Evolutionary conservation across 2,113 vertebrate species (phyloP).

Genomic region (Cinclus cinclus): DNA sequence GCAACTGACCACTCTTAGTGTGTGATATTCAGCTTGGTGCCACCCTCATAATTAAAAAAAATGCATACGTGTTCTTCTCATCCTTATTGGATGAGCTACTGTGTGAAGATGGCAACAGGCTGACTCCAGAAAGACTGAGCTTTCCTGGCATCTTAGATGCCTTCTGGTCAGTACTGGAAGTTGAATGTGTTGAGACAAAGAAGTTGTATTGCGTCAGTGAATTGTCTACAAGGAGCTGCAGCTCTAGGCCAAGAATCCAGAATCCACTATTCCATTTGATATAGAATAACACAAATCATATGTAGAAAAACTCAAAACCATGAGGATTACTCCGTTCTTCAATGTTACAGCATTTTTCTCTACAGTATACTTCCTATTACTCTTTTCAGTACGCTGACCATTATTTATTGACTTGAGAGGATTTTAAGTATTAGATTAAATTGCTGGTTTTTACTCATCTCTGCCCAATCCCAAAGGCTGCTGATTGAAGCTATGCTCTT

Average conservation of each 20-base stretch:
- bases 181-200: background rate
- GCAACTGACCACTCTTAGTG: background rate
- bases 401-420: background rate
- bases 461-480: background rate
- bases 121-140: background rate
- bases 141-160: background rate
- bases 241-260: background rate
- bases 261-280: background rate
- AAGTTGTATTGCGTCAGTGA: background rate
- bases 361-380: background rate
- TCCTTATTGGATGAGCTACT: background rate
- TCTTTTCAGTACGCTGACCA: background rate
- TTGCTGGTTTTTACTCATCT: background rate
- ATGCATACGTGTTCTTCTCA: background rate
- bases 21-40: background rate
- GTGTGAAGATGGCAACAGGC: background rate
- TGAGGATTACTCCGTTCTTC: background rate
- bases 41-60: background rate
- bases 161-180: background rate
- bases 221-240: background rate
- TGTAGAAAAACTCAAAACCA: background rate
- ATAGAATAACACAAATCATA: background rate
- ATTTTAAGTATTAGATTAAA: background rate
- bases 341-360: background rate
- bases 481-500: background rate